phyloP scores from a whole-genome alignment of 2,797 vertebrate species.

The Anas bahamensis region DNA sequence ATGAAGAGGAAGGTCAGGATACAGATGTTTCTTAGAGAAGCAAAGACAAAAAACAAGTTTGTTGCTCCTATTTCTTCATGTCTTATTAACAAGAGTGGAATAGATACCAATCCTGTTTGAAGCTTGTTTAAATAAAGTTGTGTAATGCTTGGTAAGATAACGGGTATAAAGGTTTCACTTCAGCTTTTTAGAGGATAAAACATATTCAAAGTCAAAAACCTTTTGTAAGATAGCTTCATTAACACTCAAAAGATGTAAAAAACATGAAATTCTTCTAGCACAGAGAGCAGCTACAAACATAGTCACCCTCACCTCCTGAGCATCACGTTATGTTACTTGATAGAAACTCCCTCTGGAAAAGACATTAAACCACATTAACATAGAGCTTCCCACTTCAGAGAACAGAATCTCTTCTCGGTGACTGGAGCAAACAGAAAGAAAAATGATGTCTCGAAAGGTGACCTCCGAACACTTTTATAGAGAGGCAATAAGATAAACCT shows the following conservation, averaged over 20 bases:
- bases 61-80: not conserved
- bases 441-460: not conserved
- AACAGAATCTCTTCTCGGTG: not conserved
- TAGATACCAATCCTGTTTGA: not conserved
- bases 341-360: constrained; percentile 47
- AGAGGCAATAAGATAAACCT: not conserved
- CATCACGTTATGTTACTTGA: constrained; percentile 19
- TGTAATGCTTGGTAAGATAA: not conserved
- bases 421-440: constrained; percentile 28
- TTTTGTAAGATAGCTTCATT: constrained; percentile 39
- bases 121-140: not conserved
- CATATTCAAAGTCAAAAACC: not conserved
- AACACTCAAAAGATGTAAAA: constrained; percentile 47
- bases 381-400: constrained; percentile 30
- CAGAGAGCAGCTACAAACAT: constrained; percentile 37
- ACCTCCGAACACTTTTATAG: constrained; percentile 16
- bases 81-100: not conserved
- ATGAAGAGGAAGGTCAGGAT: not conserved
- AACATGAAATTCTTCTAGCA: constrained; percentile 13
- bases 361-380: constrained; percentile 56
- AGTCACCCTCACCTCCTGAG: constrained; percentile 43
- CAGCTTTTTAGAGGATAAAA: not conserved
- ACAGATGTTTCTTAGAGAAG: not conserved
- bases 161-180: not conserved
- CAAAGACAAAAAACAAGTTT: not conserved